Base-by-base conservation (phyloP, 2,113 vertebrate species). In the Microtus richardsoni region DNA sequence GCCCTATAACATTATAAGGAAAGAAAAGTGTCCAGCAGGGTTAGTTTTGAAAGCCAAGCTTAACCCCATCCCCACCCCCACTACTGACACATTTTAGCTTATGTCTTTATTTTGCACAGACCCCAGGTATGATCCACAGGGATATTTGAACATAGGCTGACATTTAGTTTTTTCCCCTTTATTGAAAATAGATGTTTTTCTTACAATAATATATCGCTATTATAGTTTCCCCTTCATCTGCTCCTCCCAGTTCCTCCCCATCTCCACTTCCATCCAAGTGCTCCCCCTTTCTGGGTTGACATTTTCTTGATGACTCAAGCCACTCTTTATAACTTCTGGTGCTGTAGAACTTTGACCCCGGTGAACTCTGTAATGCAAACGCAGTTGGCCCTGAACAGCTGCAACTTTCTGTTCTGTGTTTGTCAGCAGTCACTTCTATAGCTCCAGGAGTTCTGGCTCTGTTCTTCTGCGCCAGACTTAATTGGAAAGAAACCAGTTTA, bases 271-370 rank as follows among this genome's bases (percentile, higher is more conserved):
- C 58, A 44, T 30, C 28, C 58, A 64, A 39, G 30, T 64, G n/a
- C 24, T 30, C 6, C 30, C 39, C 82, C 58, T 84, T 64, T 64
- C 14, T 30, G 14, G 49, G 44, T 60, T 96, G 93, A 88, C 66
- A 88, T 93, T 91, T 92, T 89, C 85, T 84, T 54, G n/a, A 88
- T 97, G 96, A 96, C 70, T 96, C 94, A 94, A 6, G 3, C 33
- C 70, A 47, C 21, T 79, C 33, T 64, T 86, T n/a, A 5, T 8
- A 88, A 70, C 41, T 28, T 77, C 2, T 24, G 41, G n/a, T 11
- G 41, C 21, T 77, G 1, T 22, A 52, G n/a, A 16, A 33, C 7
- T 19, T 33, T 75, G 52, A 39, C 26, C 74, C 68, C 11, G 41
- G 91, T 64, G 47, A 49, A 70, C 71, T 91, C 41, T 75, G 62